Evolutionary conservation across 2,888 invertebrate species (phyloP), one percentile per base, ranked within the genome.

Genomic region (Blastobasis lacticolella): DNA sequence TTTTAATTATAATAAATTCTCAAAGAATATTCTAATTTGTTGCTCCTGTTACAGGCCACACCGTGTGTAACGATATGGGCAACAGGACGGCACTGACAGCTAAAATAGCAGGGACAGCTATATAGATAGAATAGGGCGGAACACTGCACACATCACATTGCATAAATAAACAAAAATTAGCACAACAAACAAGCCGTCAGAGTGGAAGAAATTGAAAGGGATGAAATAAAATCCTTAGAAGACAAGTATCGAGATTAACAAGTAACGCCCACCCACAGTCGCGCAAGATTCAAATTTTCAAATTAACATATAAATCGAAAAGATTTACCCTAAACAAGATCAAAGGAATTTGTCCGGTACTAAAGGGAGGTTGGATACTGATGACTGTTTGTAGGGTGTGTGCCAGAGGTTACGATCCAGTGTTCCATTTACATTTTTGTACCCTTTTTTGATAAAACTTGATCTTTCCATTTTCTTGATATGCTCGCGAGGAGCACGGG

Each of bases 241-340:
- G 69, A 67, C 66, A 75, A 69, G 71, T 73, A 68, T 66, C 63
- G 56, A 76, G 78, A 82, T 82, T 81, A 80, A 67, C 78, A 71
- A 73, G 73, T 73, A 71, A 76, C 75, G 73, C 68, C 71, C 71
- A 62, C 64, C 69, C 66, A 69, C 68, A 72, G 71, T 73, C 73
- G 73, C 73, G 71, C 77, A 69, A 77, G 78, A 84, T 84, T 81
- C 82, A 81, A 84, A 85, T 82, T 81, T 75, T 69, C 70, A 81
- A 83, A 86, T 86, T 86, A 82, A 82, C 86, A 86, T 86, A 83
- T 85, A 85, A 84, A 86, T 86, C 82, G 86, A 86, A 86, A 81
- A 84, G 82, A 83, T 83, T 85, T 84, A 77, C 81, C 81, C 81
- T 78, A 81, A 83, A 84, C 80, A 83, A 81, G 84, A 84, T 84